Evolutionary conservation across 2,888 invertebrate genomes (phyloP), one percentile per base, ranked within the genome.

Genomic region (Fissipunctia ypsillon): DNA sequence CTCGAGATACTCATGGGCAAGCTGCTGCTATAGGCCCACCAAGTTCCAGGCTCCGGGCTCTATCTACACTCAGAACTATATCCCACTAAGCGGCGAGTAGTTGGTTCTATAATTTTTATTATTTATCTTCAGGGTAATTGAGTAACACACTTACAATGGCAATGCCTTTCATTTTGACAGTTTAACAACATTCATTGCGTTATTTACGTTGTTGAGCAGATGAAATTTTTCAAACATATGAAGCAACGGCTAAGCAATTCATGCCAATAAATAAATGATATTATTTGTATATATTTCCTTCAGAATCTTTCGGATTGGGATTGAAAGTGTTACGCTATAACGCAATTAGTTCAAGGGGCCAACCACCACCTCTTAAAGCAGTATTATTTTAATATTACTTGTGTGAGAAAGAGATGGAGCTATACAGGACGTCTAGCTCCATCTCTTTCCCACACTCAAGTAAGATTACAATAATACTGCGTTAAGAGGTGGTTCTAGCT

Each of bases 1-100:
- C 97, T 98, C 75, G 99, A 99, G 96, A 99, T 99, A 76, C 95
- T 99, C 69, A 96, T 95, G 45, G 98, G 97, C 41, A 96, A 97
- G 87, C 96, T 99, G 68, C 94, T 99, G 89, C 96, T 97, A 35
- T 96, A 94, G 90, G 22, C 9, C 6, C 45, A n/a, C 0, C 25
- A 19, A n/a, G 28, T 14, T 43, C 28, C 61, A 14, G 19, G 12
- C 19, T 41, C 16, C 2, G 6, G 12, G 19, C 25, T 12, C 43
- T 19, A 41, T 43, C 43, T 61, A 19, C 41, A 41, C 38, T 38
- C 38, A 14, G n/a, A 38, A 25, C 38, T 60, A 60, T 22, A 14
- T 28, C 12, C 41, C 12, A 19, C 25, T 28, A 28, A 43, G 41
- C 61, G 22, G 7, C 43, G 22, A 28, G 14, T 43, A 28, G 28